phyloP scores from a whole-genome alignment of 2,888 invertebrate species.

The Andrena camellia region DNA sequence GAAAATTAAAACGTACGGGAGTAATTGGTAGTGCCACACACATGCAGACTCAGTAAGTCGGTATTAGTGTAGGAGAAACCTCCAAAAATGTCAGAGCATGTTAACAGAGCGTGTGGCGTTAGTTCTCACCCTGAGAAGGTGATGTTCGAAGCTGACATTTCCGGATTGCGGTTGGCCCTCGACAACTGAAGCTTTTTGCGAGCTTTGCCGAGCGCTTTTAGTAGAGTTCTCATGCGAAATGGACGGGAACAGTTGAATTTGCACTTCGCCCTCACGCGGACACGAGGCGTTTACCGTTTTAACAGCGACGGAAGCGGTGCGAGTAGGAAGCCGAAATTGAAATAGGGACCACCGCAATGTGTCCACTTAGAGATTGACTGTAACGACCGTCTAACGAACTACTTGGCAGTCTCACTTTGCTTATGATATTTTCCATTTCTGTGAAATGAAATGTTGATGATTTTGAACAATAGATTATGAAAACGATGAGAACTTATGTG shows the following conservation, averaged over 20 bases:
- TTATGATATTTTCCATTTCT: neutral
- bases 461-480: too few relatives aligned
- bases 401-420: neutral
- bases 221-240: slow-evolving; percentile 63
- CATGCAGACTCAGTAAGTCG: neutral
- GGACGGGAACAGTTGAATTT: slow-evolving; percentile 63
- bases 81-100: slow-evolving; percentile 1
- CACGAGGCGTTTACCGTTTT: slow-evolving; percentile 48
- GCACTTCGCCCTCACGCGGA: slow-evolving; percentile 55
- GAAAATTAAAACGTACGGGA: neutral
- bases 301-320: slow-evolving; percentile 33
- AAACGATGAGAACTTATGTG: too few relatives aligned
- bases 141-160: slow-evolving; percentile 57
- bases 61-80: neutral
- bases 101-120: slow-evolving; percentile 37
- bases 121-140: slow-evolving; percentile 19
- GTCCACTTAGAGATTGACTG: slow-evolving; percentile 31
- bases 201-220: slow-evolving; percentile 50
- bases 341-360: slow-evolving; percentile 35
- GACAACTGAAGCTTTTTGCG: slow-evolving; percentile 60
- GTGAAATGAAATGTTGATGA: too few relatives aligned
- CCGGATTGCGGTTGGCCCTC: slow-evolving; percentile 52
- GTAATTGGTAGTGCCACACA: neutral
- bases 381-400: slow-evolving; percentile 4
- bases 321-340: slow-evolving; percentile 32